Base-by-base conservation (phyloP, 1,140 invertebrate species). In the Pentalonia nigronervosa region DNA sequence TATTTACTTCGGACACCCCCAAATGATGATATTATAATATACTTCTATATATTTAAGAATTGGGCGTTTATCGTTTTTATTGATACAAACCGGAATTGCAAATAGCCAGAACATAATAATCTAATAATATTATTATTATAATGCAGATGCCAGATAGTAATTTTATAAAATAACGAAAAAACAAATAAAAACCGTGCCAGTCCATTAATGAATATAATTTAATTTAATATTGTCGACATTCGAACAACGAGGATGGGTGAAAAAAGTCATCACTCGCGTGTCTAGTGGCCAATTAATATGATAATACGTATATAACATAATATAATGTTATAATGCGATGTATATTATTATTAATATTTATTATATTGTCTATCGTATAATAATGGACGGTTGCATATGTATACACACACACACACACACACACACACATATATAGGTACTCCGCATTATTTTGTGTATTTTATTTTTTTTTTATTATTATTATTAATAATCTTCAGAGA, bases 401-500 rank as follows among this genome's bases (percentile, higher is more conserved):
- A 11, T 2, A 45, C 2, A 47, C n/a, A 48, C n/a, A 87, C 17
- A 86, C 30, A 84, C 2, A 47, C n/a, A 48, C n/a, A 45, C 2
- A 47, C n/a, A 48, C n/a, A 87, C 17, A 86, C 30, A 84, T 47
- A 45, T 7, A 21, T 20, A 47, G 36, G 30, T 17, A 36, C 88
- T 30, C 53, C 36, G 41, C 88, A 60, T 30, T 56, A 76, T 90
- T 90, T 90, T 56, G 88, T 56, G 89, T 67, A 45, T 67, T 90
- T 90, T 53, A 53, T 23, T 53, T 60, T 36, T 41, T 90, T 90
- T 2, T 36, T 84, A 25, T 41, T 84, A 45, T 90, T 90, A 67
- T 88, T 89, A 41, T 56, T 93, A 93, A 56, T 86, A 93, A 93
- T 84, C 91, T 93, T 56, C 90, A n/a, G 23, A 93, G 91, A 93